Conservation (phyloP, 2,888 invertebrate genomes). For the Aspidiotus destructor region DNA sequence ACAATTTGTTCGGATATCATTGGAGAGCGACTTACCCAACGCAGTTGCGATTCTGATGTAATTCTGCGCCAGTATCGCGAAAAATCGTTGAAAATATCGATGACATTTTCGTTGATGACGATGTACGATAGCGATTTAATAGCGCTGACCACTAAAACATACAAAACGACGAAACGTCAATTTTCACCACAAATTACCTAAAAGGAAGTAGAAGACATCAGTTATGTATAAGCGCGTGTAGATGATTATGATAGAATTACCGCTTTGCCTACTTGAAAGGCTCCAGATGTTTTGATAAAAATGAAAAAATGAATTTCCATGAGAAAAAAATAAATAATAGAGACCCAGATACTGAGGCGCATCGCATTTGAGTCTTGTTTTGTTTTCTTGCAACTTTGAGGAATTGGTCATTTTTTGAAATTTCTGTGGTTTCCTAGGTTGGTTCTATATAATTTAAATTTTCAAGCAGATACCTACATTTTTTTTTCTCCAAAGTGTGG, state of each 20-base stretch:
- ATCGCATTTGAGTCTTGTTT: too few relatives aligned
- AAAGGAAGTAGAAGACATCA: background rate
- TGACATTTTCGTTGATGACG: slow-evolving; percentile 57
- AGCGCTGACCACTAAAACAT: slow-evolving; percentile 56
- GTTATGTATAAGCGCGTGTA: too few relatives aligned
- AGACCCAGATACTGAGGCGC: too few relatives aligned
- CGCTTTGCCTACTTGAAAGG: too few relatives aligned
- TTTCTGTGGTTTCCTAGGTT: background rate
- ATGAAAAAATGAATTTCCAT: background rate
- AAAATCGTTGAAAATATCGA: slow-evolving; percentile 67
- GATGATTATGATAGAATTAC: too few relatives aligned
- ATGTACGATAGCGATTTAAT: slow-evolving; percentile 60
- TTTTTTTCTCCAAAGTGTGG: too few relatives aligned
- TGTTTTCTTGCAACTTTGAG: slow-evolving; percentile 6
- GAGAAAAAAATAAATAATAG: too few relatives aligned
- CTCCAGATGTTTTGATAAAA: too few relatives aligned
- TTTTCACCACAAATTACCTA: background rate
- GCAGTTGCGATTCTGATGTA: slow-evolving; percentile 76
- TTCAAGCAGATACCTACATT: too few relatives aligned
- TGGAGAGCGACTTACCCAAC: slow-evolving; percentile 55
- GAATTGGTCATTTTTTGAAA: background rate
- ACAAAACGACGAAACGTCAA: too few relatives aligned
- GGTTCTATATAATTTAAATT: too few relatives aligned
- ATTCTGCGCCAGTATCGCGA: slow-evolving; percentile 67
- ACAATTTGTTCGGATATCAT: too few relatives aligned